Base-by-base conservation (phyloP, 2,797 vertebrate genomes). In the Phrynocephalus vlangalii region DNA sequence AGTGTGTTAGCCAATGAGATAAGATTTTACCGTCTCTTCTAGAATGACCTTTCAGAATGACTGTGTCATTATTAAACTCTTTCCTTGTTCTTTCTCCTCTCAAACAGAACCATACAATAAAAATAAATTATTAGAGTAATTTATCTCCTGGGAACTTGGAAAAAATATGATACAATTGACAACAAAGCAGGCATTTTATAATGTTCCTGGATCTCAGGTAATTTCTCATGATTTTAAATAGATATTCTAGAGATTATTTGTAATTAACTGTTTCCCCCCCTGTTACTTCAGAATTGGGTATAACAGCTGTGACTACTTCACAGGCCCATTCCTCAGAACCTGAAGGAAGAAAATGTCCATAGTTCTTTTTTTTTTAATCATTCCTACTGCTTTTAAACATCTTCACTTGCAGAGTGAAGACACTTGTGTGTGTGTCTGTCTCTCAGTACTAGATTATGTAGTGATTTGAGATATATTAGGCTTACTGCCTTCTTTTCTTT, bases 21-120 rank as follows among this genome's bases (percentile, higher is more conserved):
- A 87, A 28, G 26, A 30, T 52, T 84, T n/a, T 60, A 72, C 38
- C 33, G 28, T 52, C 48, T 24, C 15, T n/a, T 73, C 11, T 72
- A 48, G 56, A 60, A 70, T 24, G 33, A 44, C 30, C n/a, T 68
- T 71, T 72, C 67, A 50, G 50, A 66, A 68, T 20, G 4, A 70
- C 48, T 9, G 38, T 44, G 26, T 26, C 16, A 52, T 38, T 68
- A 28, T 52, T 22, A 50, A 84, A 75, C 75, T 28, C 38, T 75
- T n/a, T 81, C 44, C 30, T 82, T 56, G 44, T 86, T n/a, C 79
- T n/a, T 48, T 77, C 85, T 50, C 38, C 56, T 16, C 44, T 85
- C 80, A 28, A 75, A 66, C 56, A 70, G 1, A 71, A 28, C 33
- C 48, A 79, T 30, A 44, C 5, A 79, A 10, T 52, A 66, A 73